These are phyloP conservation scores for Zenarchopterus dispar DNA, from an alignment of 2,797 vertebrate genomes.

Conservation along the genomic window DNA sequence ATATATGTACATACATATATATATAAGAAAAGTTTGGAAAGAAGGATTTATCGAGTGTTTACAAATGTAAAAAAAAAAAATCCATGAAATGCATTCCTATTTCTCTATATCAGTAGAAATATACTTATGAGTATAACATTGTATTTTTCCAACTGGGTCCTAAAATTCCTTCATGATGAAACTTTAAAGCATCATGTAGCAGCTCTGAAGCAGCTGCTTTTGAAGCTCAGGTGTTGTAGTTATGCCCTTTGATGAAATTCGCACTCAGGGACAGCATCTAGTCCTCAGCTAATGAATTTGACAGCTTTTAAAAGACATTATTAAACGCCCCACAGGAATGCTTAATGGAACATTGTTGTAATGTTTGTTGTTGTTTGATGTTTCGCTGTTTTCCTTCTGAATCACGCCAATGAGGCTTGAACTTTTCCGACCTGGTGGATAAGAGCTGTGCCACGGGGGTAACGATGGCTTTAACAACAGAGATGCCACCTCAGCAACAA, in stretches of 20 bases:
- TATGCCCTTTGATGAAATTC: not conserved
- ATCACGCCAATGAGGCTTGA: not conserved
- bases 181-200: not conserved
- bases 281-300: not conserved
- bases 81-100: too few species aligned
- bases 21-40: too few species aligned
- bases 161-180: not conserved
- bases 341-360: too few species aligned
- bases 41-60: too few species aligned
- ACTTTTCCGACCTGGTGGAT: not conserved
- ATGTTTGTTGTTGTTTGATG: not conserved
- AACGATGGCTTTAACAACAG: not conserved
- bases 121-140: too few species aligned
- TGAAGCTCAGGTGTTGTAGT: not conserved
- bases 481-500: not conserved
- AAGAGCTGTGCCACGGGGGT: not conserved
- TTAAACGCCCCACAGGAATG: too few species aligned
- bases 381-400: constrained; percentile 2
- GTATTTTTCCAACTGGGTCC: too few species aligned
- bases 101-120: too few species aligned
- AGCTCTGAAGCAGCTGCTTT: not conserved
- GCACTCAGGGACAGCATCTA: not conserved
- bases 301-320: too few species aligned
- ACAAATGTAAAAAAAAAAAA: too few species aligned
- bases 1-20: too few species aligned